Conservation (phyloP, 1,140 invertebrate genomes). For the Halotydeus destructor region DNA sequence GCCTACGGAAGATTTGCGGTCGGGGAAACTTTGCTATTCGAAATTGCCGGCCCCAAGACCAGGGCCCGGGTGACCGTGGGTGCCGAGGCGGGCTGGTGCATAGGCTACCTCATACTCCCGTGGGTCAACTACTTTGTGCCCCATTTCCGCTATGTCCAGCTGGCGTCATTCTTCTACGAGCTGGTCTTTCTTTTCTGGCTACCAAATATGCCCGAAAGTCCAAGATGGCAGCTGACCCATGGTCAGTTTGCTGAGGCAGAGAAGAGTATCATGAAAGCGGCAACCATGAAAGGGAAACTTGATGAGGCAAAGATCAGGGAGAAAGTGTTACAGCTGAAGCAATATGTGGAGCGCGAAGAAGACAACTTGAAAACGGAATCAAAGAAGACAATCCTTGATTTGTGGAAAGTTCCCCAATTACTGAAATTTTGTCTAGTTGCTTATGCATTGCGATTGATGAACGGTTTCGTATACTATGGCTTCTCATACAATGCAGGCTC, state of each 20-base stretch:
- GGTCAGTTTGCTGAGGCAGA: not conserved
- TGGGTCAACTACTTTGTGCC: not conserved
- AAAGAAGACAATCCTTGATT: conserved; percentile 11
- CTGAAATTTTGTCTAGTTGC: conserved; percentile 14
- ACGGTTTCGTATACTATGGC: conserved; percentile 56
- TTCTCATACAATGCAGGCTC: conserved; percentile 53
- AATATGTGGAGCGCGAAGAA: too few relatives aligned
- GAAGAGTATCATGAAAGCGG: not conserved
- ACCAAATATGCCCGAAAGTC: not conserved
- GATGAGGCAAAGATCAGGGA: too few relatives aligned
- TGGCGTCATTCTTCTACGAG: not conserved
- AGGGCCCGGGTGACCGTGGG: not conserved
- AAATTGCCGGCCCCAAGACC: not conserved
- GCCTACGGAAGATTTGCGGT: not conserved
- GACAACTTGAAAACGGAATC: too few relatives aligned
- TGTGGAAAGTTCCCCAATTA: conserved; percentile 10
- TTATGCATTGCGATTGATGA: conserved; percentile 34
- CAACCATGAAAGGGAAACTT: conserved; percentile 8
- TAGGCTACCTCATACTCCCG: conserved; percentile 3
- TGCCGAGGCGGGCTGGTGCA: not conserved
- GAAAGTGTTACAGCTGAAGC: too few relatives aligned
- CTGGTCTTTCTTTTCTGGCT: conserved; percentile 1
- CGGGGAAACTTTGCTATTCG: not conserved
- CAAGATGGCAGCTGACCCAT: conserved; percentile 6
- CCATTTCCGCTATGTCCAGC: not conserved